Evolutionary conservation across 2,797 vertebrate genomes (phyloP), one percentile per base, ranked within the genome.

Genomic region (Urocyon cinereoargenteus): DNA sequence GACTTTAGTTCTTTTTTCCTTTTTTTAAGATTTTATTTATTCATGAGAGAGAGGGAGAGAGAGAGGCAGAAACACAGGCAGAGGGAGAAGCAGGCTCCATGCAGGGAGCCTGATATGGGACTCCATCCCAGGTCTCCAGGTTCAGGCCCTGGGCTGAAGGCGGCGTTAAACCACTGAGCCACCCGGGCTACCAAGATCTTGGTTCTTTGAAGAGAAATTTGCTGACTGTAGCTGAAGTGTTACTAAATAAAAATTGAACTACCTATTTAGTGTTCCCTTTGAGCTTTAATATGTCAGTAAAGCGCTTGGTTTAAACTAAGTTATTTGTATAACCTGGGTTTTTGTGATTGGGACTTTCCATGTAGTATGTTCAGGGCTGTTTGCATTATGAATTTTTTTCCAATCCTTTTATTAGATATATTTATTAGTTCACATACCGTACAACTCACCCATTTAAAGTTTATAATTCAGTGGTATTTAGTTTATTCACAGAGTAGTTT

Each of bases 1-100:
- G 98, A 88, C 31, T 18, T 96, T 28, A 53, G 14, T 6, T 93
- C 9, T 90, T 94, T 26, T 31, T 66, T 31, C 28, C n/a, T n/a
- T n/a, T n/a, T 2, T 18, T n/a, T 2, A 68, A 68, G n/a, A 19
- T 34, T 68, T 68, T 68, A 68, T 68, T 68, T 57, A 57, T 57
- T 57, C 34, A 68, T 68, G n/a, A 68, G 31, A 68, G 66, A 68
- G n/a, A 62, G 26, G 0, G 61, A 34, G 66, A 68, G 62, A 14
- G 26, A 31, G 62, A 31, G 62, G 62, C 26, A 64, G 28, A 68
- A 68, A n/a, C 66, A 68, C 40, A 45, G 28, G 28, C 62, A 31
- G 62, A 64, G 62, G 62, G 62, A 64, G 28, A 68, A 68, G 66
- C 66, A 68, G 18, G 66, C 40, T 68, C 8, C n/a, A 0, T 34